A percentile compares a stretch with the other conserved stretches of the same genome.
These are phyloP conservation scores for Cepphus grylle DNA, from an alignment of 2,113 vertebrate species.

Conservation along the genomic window DNA sequence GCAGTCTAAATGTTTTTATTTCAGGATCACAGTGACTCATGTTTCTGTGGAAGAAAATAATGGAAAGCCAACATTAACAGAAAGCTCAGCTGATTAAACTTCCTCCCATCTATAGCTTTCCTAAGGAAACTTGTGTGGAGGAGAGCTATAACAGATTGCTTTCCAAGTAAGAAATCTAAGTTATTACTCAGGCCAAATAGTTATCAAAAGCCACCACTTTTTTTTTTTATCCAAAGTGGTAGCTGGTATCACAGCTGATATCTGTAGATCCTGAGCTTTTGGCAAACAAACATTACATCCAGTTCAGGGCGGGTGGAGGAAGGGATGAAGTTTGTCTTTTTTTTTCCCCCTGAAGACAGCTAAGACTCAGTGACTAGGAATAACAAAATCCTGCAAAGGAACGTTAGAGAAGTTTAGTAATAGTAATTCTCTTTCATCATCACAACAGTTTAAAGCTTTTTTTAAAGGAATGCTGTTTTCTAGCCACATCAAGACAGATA, in stretches of 20 bases:
- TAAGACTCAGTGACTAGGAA: background rate
- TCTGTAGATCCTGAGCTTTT: background rate
- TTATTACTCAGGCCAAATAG: background rate
- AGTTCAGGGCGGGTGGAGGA: background rate
- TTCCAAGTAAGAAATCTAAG: background rate
- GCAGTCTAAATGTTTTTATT: background rate
- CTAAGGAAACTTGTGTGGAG: background rate
- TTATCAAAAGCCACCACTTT: background rate
- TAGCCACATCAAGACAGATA: background rate
- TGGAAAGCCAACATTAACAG: background rate
- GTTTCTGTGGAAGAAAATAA: background rate
- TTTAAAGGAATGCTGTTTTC: background rate
- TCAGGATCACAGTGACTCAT: background rate
- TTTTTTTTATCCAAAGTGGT: background rate
- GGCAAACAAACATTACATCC: background rate
- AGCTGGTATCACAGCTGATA: background rate
- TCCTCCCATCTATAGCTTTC: background rate
- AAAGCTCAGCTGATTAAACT: constrained; percentile 1
- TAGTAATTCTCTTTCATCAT: background rate
- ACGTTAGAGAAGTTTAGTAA: background rate
- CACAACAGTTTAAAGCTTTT: background rate
- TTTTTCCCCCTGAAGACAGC: background rate
- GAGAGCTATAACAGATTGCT: background rate
- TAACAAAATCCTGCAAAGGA: background rate
- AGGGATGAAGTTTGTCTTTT: background rate